Evolutionary conservation across 92 coral and sea anemone species (phyloP), one percentile per base, ranked within the genome.

Genomic region (Epizoanthus ramosus): DNA sequence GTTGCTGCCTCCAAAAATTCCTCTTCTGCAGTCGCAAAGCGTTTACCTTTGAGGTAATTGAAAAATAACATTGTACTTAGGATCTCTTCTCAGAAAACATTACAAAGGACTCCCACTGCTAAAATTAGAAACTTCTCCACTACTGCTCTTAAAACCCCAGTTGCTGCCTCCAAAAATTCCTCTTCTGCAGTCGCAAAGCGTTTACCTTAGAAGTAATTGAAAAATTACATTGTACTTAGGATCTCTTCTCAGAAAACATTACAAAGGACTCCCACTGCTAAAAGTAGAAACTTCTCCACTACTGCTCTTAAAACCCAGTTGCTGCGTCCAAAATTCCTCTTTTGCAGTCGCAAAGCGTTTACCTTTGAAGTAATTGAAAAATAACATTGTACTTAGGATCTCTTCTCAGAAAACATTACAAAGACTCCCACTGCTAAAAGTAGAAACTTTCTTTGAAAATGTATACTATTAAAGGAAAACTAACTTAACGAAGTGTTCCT

Each of bases 241-340:
- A 19, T 15, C 24, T 63, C 14, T 63, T 6, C 25, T 19, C 25
- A 19, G 24, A 12, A n/a, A 63, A 5, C 13, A 63, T 23, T 21
- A 63, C 15, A 63, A 21, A 21, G 68, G 28, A 63, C 31, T 63
- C 24, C 68, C 35, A 7, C 23, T 60, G 28, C 0, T 41, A n/a
- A n/a, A n/a, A n/a, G n/a, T n/a, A n/a, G n/a, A n/a, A n/a, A n/a
- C n/a, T 96, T 96, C 80, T 96, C 99, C 74, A 96, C 79, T 21
- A 93, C 92, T 24, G 99, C 92, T 80, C 99, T 87, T 75, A 96
- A 81, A 35, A 94, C 98, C 98, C 92, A 37, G 96, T 74, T 5
- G 99, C 94, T 57, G 98, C 95, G 71, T 96, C 99, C 35, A 94
- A 74, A 96, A 96, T 63, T 96, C 98, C 60, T 93, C 97, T 65